Evolutionary conservation across 2,888 invertebrate species (phyloP).

Genomic region (Lepidochitona cinerea): DNA sequence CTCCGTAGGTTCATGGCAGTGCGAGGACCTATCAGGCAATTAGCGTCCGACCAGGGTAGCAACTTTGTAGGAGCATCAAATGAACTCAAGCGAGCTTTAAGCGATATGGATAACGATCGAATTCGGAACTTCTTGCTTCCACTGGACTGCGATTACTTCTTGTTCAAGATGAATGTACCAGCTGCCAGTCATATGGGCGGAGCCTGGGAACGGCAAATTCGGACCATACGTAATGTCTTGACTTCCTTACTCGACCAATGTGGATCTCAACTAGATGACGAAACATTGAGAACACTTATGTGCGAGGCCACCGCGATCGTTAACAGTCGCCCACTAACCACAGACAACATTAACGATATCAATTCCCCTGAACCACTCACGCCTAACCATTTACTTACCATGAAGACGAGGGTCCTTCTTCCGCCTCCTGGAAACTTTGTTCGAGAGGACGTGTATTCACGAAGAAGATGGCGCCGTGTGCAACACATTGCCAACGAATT

Average conservation of each 20-base stretch:
- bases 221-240: slow-evolving; percentile 12
- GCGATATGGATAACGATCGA: not conserved
- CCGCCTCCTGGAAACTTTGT: slow-evolving; percentile 13
- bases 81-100: slow-evolving; percentile 25
- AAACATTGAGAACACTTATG: slow-evolving; percentile 25
- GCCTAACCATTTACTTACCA: slow-evolving; percentile 35
- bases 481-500: slow-evolving; percentile 13
- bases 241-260: not conserved
- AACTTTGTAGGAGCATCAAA: slow-evolving; percentile 46
- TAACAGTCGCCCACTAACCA: slow-evolving; percentile 33
- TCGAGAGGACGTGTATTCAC: no score
- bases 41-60: not conserved
- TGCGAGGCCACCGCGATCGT: slow-evolving; percentile 31
- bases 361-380: slow-evolving; percentile 27
- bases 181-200: slow-evolving; percentile 14
- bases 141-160: not conserved
- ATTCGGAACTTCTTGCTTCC: not conserved
- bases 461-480: not conserved
- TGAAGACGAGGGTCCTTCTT: slow-evolving; percentile 21
- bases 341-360: slow-evolving; percentile 25
- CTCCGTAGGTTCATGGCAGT: slow-evolving; percentile 14
- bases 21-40: not conserved
- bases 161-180: slow-evolving; percentile 3
- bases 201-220: slow-evolving; percentile 16
- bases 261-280: slow-evolving; percentile 25